These are phyloP conservation scores for Etheostoma nigrum DNA, from an alignment of 2,797 vertebrate species.

Conservation along the genomic window DNA sequence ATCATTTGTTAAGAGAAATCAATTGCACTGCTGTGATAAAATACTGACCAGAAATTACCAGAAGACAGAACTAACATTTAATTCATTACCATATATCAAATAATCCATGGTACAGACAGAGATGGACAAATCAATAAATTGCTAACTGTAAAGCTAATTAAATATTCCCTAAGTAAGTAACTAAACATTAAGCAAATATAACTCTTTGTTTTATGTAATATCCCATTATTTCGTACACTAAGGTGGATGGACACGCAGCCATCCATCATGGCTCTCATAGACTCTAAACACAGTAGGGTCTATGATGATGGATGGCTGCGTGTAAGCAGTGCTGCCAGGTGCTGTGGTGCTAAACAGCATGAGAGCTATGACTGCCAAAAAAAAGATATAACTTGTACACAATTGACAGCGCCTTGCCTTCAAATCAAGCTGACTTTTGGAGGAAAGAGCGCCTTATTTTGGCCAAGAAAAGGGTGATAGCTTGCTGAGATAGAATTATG, in stretches of 20 bases:
- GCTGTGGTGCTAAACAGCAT: slow-evolving; percentile 70
- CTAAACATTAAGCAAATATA: not conserved
- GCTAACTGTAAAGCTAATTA: not conserved
- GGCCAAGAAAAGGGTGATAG: not conserved
- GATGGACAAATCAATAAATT: slow-evolving; percentile 22
- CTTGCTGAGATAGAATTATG: not conserved
- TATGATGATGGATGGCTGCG: slow-evolving; percentile 51
- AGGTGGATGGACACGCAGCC: slow-evolving; percentile 18
- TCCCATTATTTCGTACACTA: not conserved
- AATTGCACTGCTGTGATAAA: slow-evolving; percentile 64
- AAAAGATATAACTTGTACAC: slow-evolving; percentile 59
- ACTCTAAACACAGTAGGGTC: slow-evolving; percentile 40
- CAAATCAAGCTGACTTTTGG: slow-evolving; percentile 23
- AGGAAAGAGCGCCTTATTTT: not conserved
- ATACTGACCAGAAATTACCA: slow-evolving; percentile 29
- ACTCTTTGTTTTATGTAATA: not conserved
- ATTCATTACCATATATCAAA: slow-evolving; percentile 34
- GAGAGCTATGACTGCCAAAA: slow-evolving; percentile 44
- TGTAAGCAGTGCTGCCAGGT: slow-evolving; percentile 63
- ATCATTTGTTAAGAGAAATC: slow-evolving; percentile 79
- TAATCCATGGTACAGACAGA: slow-evolving; percentile 3
- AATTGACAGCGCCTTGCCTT: slow-evolving; percentile 29
- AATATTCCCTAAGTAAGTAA: not conserved
- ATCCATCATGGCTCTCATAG: slow-evolving; percentile 47
- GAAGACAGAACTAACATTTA: slow-evolving; percentile 42